phyloP scores from a whole-genome alignment of 2,113 vertebrate species.

The Pterocles burchelli region DNA sequence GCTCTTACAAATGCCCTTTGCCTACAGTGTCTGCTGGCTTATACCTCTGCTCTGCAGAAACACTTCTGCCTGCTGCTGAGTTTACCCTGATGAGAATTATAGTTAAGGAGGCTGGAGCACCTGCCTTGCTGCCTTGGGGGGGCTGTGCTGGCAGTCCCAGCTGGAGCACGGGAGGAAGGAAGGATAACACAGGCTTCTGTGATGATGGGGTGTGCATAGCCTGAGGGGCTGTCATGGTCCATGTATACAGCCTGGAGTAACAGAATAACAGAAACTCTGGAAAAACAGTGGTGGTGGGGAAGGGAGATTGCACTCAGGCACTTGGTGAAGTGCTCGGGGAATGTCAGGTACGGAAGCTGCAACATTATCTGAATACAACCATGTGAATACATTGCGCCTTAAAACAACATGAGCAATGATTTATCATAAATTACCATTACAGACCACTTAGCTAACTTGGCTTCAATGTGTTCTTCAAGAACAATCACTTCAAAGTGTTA shows the following conservation, averaged over 20 bases:
- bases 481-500: too few species aligned
- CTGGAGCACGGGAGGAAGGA: background rate
- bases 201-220: fast-evolving
- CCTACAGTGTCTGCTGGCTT: background rate
- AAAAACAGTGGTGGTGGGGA: background rate
- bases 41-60: background rate
- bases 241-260: background rate
- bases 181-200: background rate
- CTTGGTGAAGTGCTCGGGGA: background rate
- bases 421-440: background rate
- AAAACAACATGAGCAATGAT: background rate
- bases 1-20: background rate
- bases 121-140: background rate
- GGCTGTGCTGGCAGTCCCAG: background rate
- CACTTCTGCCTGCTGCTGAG: background rate
- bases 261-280: background rate
- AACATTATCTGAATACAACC: background rate
- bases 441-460: background rate
- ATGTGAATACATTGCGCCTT: background rate
- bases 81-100: background rate
- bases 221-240: too few species aligned
- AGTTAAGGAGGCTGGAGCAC: fast-evolving
- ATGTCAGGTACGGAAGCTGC: background rate
- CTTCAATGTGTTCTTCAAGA: too few species aligned
- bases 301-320: background rate